These are phyloP conservation scores for Eristalis intricaria DNA, from an alignment of 2,888 invertebrate species.

Conservation along the genomic window DNA sequence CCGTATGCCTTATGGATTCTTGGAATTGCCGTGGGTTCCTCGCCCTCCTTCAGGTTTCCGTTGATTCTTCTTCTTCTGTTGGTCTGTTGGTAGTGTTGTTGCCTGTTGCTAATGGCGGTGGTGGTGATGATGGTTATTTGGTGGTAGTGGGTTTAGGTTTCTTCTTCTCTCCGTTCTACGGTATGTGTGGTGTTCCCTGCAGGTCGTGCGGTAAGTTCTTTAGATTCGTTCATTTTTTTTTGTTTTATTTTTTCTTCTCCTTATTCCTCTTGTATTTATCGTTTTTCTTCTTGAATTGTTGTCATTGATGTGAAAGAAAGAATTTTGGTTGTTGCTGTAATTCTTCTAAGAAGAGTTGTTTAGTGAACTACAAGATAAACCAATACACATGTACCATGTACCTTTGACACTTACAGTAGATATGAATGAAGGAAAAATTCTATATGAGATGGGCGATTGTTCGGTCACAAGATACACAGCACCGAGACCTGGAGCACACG, in stretches of 20 bases:
- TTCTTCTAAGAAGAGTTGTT: constrained; percentile 37
- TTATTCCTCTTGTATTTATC: constrained; percentile 38
- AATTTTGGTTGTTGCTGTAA: constrained; percentile 31
- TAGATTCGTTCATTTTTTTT: constrained; percentile 47
- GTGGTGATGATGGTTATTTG: constrained; percentile 11
- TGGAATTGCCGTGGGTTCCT: constrained; percentile 69
- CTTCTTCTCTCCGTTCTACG: not conserved
- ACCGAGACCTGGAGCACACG: constrained; percentile 5
- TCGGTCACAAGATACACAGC: constrained; percentile 11
- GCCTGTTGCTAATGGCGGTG: constrained; percentile 22
- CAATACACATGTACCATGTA: not conserved
- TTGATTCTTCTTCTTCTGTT: constrained; percentile 1
- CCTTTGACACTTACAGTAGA: not conserved
- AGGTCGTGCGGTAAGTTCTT: constrained; percentile 70
- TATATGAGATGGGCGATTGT: constrained; percentile 6
- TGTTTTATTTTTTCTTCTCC: constrained; percentile 12
- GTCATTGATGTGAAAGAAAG: constrained; percentile 69
- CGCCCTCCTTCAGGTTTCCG: constrained; percentile 45
- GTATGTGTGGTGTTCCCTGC: constrained; percentile 30
- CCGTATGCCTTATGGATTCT: constrained; percentile 71
- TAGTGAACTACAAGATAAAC: constrained; percentile 57
- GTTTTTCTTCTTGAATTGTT: constrained; percentile 65
- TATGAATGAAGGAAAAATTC: constrained; percentile 59
- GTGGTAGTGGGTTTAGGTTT: constrained; percentile 10
- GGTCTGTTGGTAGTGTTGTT: constrained; percentile 24